Conservation (phyloP, 2,888 invertebrate species). For the Athripsodes cinereus region DNA sequence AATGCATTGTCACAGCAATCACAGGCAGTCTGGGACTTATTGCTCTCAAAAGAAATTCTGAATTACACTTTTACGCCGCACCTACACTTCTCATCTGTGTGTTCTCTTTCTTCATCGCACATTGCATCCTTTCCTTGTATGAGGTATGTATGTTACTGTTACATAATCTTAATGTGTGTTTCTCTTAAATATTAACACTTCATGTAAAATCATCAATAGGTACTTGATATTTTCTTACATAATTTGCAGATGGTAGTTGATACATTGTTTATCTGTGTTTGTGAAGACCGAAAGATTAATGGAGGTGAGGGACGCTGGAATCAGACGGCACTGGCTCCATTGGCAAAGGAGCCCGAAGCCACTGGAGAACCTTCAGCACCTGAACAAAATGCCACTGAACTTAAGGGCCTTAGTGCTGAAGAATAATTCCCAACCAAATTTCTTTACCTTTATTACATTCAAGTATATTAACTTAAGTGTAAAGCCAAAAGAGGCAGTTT, state of each 20-base stretch:
- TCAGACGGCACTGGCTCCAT: conserved; percentile 47
- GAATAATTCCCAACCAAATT: conserved; percentile 30
- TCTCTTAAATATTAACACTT: too few relatives aligned
- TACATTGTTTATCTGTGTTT: conserved; percentile 88
- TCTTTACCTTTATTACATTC: too few relatives aligned
- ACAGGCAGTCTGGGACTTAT: conserved; percentile 75
- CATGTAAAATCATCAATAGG: too few relatives aligned
- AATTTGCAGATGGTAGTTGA: conserved; percentile 86
- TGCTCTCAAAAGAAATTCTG: conserved; percentile 64
- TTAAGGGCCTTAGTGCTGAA: conserved; percentile 31
- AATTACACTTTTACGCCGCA: conserved; percentile 76
- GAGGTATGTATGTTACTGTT: conserved; percentile 77
- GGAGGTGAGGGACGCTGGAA: conserved; percentile 64
- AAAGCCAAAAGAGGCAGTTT: too few relatives aligned
- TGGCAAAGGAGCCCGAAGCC: conserved; percentile 29
- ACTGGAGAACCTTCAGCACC: conserved; percentile 22
- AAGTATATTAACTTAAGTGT: too few relatives aligned
- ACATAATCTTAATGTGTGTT: too few relatives aligned
- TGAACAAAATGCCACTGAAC: conserved; percentile 24
- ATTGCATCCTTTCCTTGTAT: conserved; percentile 87
- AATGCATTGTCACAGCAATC: conserved; percentile 70
- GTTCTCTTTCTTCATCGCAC: conserved; percentile 88
- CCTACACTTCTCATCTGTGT: conserved; percentile 80
- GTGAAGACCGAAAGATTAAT: conserved; percentile 84
- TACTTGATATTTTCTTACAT: too few relatives aligned